Base-by-base conservation (phyloP, 2,888 invertebrate genomes). In the Leptopilina drosophilae region DNA sequence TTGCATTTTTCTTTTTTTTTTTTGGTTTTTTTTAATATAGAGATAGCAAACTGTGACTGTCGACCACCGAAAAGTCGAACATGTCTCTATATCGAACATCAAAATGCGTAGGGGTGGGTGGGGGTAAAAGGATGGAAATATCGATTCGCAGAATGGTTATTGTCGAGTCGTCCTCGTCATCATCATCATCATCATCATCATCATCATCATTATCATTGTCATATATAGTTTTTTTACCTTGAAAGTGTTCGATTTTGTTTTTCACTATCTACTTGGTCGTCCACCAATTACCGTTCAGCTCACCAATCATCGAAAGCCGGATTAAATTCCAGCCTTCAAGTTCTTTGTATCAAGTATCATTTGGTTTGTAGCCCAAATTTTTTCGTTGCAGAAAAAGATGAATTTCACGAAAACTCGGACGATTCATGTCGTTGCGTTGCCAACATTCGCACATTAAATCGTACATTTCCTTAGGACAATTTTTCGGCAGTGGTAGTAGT, bases 401-500 rank as follows among this genome's bases (percentile, higher is more conserved):
- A 87, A 97, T 97, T 92, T 97, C 97, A 82, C 95, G 93, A 92
- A 97, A 97, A 87, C 94, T 95, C 67, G 97, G 97, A 79, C 97
- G 93, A 91, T 95, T 95, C 64, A 94, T 93, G 87, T 96, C 96
- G 89, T 95, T 95, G 77, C 96, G 93, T 89, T 96, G 95, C 97
- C 97, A 97, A 90, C 97, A 97, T 89, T 97, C 97, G 88, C 95
- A 94, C 96, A 97, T 96, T 89, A 97, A 92, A 91, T 97, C 96
- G 92, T 95, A 97, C 87, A 97, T 96, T 92, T 97, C 97, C 88
- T 96, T 95, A 49, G 96, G 96, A 91, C 96, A 96, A 92, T 95
- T 95, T 87, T 94, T 93, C 80, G 97, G 96, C 89, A 95, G 94
- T 76, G 95, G 94, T 80, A 96, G 93, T 78, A 94, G 89, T 56